Evolutionary conservation across 2,113 vertebrate species (phyloP).

Genomic region (Alexandromys fortis): DNA sequence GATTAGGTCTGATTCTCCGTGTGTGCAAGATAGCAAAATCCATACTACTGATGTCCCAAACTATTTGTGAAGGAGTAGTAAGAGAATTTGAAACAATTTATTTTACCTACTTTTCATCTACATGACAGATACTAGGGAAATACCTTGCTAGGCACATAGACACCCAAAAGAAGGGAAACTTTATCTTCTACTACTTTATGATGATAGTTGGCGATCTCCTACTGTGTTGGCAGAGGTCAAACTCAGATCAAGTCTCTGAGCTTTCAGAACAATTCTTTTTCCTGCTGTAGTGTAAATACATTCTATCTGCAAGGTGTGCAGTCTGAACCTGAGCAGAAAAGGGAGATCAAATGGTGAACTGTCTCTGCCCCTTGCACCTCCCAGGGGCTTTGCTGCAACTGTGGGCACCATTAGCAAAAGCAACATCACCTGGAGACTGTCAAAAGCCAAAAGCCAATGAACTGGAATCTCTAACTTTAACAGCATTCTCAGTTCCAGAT

Average conservation of each 20-base stretch:
- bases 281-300: neutral
- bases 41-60: neutral
- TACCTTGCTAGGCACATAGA: neutral
- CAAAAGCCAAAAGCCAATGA: neutral
- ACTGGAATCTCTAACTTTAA: neutral
- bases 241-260: neutral
- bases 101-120: neutral
- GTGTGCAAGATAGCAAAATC: slow-evolving; percentile 37
- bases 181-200: neutral
- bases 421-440: neutral
- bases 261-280: neutral
- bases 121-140: neutral
- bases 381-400: neutral
- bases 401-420: neutral
- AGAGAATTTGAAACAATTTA: neutral
- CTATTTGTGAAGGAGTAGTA: neutral
- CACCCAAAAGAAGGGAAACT: neutral
- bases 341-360: neutral
- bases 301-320: neutral
- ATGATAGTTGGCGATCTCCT: no score
- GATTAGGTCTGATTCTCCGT: slow-evolving; percentile 16
- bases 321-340: neutral
- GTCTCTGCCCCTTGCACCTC: neutral
- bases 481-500: neutral
- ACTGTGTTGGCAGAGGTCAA: neutral